These are phyloP conservation scores for Sula dactylatra DNA, from an alignment of 2,113 vertebrate species.

Conservation along the genomic window DNA sequence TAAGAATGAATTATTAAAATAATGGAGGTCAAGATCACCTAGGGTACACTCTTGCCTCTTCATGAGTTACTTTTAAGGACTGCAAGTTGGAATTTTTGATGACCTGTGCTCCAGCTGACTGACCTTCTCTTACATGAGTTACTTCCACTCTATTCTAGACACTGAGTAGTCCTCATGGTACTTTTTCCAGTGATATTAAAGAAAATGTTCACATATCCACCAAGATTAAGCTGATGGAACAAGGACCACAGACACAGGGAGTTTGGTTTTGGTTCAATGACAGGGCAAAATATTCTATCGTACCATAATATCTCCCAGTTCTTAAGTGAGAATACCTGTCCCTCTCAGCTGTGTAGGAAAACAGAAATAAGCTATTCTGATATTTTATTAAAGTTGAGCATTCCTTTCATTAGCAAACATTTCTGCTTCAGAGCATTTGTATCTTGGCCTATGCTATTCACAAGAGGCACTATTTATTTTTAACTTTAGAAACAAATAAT, in stretches of 20 bases:
- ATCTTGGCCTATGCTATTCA: neutral
- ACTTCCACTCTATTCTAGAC: neutral
- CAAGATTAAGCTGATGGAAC: neutral
- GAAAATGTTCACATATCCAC: neutral
- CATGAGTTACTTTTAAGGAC: neutral
- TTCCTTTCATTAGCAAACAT: neutral
- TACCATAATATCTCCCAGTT: neutral
- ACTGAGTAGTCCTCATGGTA: neutral
- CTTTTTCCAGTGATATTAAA: neutral
- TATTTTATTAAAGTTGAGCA: neutral
- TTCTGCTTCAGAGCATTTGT: neutral
- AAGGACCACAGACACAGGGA: neutral
- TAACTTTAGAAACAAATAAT: slow-evolving; percentile 39
- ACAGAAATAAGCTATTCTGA: neutral
- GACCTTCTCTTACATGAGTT: neutral
- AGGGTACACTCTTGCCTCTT: neutral
- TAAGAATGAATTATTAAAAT: neutral
- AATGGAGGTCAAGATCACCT: neutral
- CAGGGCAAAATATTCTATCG: neutral
- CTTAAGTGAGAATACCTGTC: neutral
- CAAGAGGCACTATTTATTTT: slow-evolving; percentile 18
- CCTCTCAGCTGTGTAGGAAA: neutral
- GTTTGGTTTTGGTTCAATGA: neutral
- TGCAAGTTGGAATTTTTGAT: neutral
- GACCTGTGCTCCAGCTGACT: neutral